Evolutionary conservation across 1,140 invertebrate species (phyloP).

Genomic region (Ladona fulva): DNA sequence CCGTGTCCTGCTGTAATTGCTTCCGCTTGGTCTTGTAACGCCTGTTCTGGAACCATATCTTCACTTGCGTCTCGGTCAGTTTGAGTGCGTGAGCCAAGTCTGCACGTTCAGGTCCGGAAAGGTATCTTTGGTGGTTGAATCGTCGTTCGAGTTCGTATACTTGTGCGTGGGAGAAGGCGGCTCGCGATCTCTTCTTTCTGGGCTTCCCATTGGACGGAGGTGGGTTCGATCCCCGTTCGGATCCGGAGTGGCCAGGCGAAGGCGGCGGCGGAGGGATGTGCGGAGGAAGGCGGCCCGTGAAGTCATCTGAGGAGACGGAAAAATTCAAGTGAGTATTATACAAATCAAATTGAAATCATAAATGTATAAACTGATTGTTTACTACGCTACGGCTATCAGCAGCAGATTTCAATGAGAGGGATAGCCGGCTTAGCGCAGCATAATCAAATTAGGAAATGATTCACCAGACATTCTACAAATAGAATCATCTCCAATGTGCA

Average conservation of each 20-base stretch:
- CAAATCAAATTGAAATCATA: too few species aligned
- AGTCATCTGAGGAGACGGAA: background rate
- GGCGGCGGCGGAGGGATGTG: background rate
- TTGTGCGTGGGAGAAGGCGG: conserved; percentile 91
- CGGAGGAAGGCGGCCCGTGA: background rate
- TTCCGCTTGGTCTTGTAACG: conserved; percentile 96
- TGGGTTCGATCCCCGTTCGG: background rate
- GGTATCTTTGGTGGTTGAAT: conserved; percentile 86
- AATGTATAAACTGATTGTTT: too few species aligned
- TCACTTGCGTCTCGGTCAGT: conserved; percentile 77
- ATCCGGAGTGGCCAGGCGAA: background rate
- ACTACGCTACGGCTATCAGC: too few species aligned
- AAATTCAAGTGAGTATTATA: too few species aligned
- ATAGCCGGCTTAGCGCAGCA: too few species aligned
- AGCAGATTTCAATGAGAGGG: too few species aligned
- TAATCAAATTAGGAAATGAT: too few species aligned
- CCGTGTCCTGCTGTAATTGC: conserved; percentile 52
- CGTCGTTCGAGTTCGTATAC: conserved; percentile 83
- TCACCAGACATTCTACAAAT: too few species aligned
- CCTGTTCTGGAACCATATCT: conserved; percentile 94
- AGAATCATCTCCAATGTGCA: too few species aligned
- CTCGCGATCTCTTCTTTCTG: conserved; percentile 84
- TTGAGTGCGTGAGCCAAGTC: conserved; percentile 79
- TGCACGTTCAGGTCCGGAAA: conserved; percentile 89
- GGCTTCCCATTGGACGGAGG: conserved; percentile 29